Base-by-base conservation (phyloP, 1,140 invertebrate genomes). In the Drosophila varians region DNA sequence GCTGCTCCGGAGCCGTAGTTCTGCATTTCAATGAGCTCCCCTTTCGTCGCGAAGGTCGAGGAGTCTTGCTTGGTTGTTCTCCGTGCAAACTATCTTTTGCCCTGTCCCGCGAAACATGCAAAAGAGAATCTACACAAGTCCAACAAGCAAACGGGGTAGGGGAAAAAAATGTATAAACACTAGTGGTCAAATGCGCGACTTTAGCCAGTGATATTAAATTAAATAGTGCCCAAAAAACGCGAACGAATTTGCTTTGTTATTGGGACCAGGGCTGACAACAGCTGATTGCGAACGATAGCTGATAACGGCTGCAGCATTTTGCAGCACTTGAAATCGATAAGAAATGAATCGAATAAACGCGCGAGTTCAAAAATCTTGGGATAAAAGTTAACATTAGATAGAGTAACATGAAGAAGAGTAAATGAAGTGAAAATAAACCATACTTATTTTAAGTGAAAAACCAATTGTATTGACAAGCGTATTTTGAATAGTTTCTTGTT, bases 1-100 rank as follows among this genome's bases (percentile, higher is more conserved):
- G 72, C 66, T 26, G 58, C 73, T 66, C 77, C 82, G 69, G 52
- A 47, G 54, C 82, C 82, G 82, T 82, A 88, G 36, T 60, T 87
- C 49, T 87, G 56, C 82, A 87, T 87, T 38, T 87, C 82, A 70
- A 87, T 82, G 19, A 51, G 69, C 62, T 83, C 78, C 77, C 77
- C 64, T 73, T 74, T 84, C 80, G 82, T 87, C 36, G 84, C 80
- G 73, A 87, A 58, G 69, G 84, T 62, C 42, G 71, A 56, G 52
- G 46, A 43, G 38, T 18, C 76, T 58, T 84, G 80, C 80, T 60
- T 80, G 68, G 75, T 75, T 79, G 75, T 72, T 71, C 57, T 64
- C 61, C 40, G 80, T 73, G 79, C 84, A 61, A 47, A 62, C 48
- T 87, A 74, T 74, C 82, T 46, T 80, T 77, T 87, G 80, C 80